Evolutionary conservation across 2,888 invertebrate genomes (phyloP), one percentile per base, ranked within the genome.

Genomic region (Hecatera dysodea): DNA sequence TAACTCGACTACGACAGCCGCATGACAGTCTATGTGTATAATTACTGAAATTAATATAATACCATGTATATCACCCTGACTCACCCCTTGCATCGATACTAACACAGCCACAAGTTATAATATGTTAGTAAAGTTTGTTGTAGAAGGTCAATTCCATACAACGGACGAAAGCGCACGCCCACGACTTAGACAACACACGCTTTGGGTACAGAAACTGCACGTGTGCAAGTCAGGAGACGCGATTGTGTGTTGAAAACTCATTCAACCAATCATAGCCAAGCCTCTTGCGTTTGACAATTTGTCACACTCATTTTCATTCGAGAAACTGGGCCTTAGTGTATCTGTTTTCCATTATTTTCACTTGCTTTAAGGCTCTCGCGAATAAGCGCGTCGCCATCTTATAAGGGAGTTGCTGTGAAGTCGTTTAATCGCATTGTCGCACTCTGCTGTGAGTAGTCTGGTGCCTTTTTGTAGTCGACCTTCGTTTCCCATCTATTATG

Each of bases 71-170:
- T 11, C 57, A 42, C 69, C 72, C 78, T 67, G 52, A 77, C 48
- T 81, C 72, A 77, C 81, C 81, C 76, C 67, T 64, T 75, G 53
- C 60, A 56, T 46, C 12, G 55, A 53, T 44, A 17, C n/a, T 8
- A 39, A 68, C 44, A 74, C n/a, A 64, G 11, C 9, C 9, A 48
- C 9, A 44, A 44, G 12, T 46, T 19, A 17, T 12, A 2, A 8
- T 24, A 39, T 15, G 33, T 42, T 12, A 19, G 12, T 56, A 27
- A 8, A n/a, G 12, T 64, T n/a, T 27, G n/a, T 11, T 8, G 7
- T 42, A 70, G 50, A 73, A 62, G 27, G 2, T 61, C 0, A 6
- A 15, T 4, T 59, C 2, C 19, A 33, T 17, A 17, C n/a, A 24
- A 17, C 11, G 8, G 29, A 17, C 6, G 8, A 17, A 52, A 27